These are phyloP conservation scores for Charadrius vociferus DNA, from an alignment of 2,113 vertebrate species.

Conservation along the genomic window DNA sequence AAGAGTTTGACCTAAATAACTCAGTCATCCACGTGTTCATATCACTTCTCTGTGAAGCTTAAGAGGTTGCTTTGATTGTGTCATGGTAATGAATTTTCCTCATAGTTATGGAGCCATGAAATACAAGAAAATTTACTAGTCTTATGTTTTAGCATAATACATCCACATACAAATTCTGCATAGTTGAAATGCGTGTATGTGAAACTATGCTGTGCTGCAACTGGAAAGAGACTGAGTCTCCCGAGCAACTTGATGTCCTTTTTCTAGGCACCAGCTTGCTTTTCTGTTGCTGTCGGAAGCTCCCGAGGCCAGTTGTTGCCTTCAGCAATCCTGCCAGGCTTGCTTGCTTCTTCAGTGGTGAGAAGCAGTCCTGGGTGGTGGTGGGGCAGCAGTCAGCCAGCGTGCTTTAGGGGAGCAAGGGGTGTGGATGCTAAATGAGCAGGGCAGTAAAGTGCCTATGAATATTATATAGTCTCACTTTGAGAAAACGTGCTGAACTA, in stretches of 20 bases:
- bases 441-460: too few relatives aligned
- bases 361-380: neutral
- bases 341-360: neutral
- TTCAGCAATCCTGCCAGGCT: neutral
- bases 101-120: neutral
- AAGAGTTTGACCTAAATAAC: neutral
- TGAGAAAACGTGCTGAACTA: neutral
- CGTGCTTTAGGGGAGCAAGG: neutral
- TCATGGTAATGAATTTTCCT: neutral
- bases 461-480: neutral
- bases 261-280: neutral
- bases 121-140: neutral
- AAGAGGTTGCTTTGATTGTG: neutral
- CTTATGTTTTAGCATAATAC: neutral
- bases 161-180: too few relatives aligned
- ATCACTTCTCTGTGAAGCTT: neutral
- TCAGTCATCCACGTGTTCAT: neutral
- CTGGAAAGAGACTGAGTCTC: neutral
- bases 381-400: neutral
- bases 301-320: too few relatives aligned
- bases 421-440: neutral
- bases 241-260: neutral
- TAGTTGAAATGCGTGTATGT: neutral
- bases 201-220: neutral
- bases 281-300: neutral